These are phyloP conservation scores for Zelleria hepariella DNA, from an alignment of 2,888 invertebrate species.

Conservation along the genomic window DNA sequence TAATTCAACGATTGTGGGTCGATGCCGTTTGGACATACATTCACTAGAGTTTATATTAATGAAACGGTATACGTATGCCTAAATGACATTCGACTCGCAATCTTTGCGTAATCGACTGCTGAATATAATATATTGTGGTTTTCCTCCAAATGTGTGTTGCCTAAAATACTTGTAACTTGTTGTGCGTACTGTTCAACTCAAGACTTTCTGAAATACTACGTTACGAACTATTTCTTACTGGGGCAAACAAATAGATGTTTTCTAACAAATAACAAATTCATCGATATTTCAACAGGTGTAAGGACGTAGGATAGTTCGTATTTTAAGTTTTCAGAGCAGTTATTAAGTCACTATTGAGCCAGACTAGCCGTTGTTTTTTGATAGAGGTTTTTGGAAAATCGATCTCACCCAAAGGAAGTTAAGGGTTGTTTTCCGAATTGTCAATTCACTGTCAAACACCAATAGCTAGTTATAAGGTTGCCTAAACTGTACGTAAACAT, in stretches of 20 bases:
- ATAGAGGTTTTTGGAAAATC: too few species aligned
- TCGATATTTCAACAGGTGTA: too few species aligned
- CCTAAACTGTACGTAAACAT: neutral
- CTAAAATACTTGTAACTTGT: neutral
- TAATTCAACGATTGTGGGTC: neutral
- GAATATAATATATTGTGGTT: neutral
- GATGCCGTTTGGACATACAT: neutral
- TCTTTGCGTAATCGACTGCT: too few species aligned
- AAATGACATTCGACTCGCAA: too few species aligned
- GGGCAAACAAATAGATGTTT: neutral
- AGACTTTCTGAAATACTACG: too few species aligned
- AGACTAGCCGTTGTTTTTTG: too few species aligned
- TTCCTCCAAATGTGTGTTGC: neutral
- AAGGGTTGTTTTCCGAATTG: too few species aligned
- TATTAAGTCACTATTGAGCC: neutral
- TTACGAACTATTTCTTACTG: neutral
- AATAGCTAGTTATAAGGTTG: too few species aligned
- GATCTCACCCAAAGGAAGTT: too few species aligned
- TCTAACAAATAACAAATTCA: neutral
- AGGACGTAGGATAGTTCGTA: neutral
- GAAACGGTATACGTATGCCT: too few species aligned
- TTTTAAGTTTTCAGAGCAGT: neutral
- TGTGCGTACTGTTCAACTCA: neutral
- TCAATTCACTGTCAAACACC: too few species aligned
- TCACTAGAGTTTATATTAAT: too few species aligned